Conservation (phyloP, 2,888 invertebrate species). For the Chirona hameri region DNA sequence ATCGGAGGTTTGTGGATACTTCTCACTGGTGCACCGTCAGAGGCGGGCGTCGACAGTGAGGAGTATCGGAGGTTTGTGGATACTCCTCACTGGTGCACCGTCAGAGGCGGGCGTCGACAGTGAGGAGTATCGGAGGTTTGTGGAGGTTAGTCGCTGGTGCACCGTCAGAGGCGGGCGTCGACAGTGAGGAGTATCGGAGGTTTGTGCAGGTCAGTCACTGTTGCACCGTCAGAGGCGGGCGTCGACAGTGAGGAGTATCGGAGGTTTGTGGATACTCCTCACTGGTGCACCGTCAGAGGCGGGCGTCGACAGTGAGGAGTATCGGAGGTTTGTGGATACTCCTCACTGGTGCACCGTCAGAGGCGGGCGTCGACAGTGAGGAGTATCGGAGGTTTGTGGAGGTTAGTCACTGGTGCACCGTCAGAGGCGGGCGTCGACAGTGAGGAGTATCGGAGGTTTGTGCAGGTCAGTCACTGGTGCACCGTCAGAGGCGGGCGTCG, state of each 20-base stretch:
- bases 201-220: too few relatives aligned
- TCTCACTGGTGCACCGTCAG: too few relatives aligned
- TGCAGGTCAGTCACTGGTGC: too few relatives aligned
- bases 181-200: constrained; percentile 63
- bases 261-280: constrained; percentile 61
- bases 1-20: constrained; percentile 61
- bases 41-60: constrained; percentile 64
- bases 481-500: constrained; percentile 67
- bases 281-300: too few relatives aligned
- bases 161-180: constrained; percentile 67
- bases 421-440: constrained; percentile 67
- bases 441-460: constrained; percentile 63
- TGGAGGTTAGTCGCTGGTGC: too few relatives aligned
- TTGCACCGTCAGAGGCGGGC: constrained; percentile 71
- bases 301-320: constrained; percentile 65
- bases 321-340: constrained; percentile 61
- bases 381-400: constrained; percentile 64
- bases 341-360: too few relatives aligned
- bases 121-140: constrained; percentile 63
- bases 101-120: constrained; percentile 67
- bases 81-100: too few relatives aligned
- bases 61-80: constrained; percentile 64
- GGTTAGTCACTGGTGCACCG: too few relatives aligned
- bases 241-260: constrained; percentile 65
- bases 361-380: constrained; percentile 64